Base-by-base conservation (phyloP, 2,888 invertebrate genomes). In the Pantelozetes paolii region DNA sequence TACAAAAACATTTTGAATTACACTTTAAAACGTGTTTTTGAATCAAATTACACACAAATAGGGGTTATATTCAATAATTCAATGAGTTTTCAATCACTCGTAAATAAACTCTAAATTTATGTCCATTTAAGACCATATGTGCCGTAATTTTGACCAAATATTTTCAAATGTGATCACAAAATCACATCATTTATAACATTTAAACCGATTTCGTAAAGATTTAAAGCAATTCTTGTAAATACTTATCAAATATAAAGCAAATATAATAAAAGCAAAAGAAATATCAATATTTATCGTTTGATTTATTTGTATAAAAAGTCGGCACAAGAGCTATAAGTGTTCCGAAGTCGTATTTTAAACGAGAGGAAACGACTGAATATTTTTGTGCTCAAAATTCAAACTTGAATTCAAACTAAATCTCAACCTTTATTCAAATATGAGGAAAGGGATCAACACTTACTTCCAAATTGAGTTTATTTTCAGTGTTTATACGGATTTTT, bases 241-340 rank as follows among this genome's bases (percentile, higher is more conserved):
- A 59, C 3, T 28, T 59, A 59, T 59, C n/a, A n/a, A 26, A 59
- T 59, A 59, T 26, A 20, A 5, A 28, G 30, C 59, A 62, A 62
- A 62, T 62, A 62, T 62, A 62, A 62, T 62, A 62, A 20, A 54
- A 26, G 26, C 11, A 54, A 62, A 62, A 23, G 62, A 30, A 30
- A 36, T 36, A 62, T 62, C 26, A 20, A 62, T 62, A 62, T 62
- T 62, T 62, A 30, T 30, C 18, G 9, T 32, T 62, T 62, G 62
- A 62, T 62, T 62, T 62, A 62, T 62, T 30, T 30, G 28, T 36
- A 30, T 26, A 1, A 62, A 62, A 62, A 32, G 9, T 30, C 32
- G 30, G 62, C 32, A 32, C 26, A 62, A 30, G 36, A 8, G 36
- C 62, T 28, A 62, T 62, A 62, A 62, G 3, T n/a, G 32, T 62